Percentiles rank a stretch among this genome's conserved stretches.
phyloP scores from a whole-genome alignment of 2,888 invertebrate species.

The Lissonota sp. region DNA sequence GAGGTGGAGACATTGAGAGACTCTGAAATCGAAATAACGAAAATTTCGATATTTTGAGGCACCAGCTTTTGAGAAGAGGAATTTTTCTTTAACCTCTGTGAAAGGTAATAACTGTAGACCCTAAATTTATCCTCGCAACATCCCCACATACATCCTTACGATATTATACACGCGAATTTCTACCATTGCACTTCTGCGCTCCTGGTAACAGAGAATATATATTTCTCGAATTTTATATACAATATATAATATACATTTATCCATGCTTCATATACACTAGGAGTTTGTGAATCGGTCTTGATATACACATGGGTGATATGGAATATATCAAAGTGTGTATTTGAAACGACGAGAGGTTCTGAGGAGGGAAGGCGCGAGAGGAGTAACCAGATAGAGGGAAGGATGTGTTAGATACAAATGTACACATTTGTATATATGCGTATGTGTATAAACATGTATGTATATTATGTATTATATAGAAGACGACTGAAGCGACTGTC shows the following conservation, averaged over 20 bases:
- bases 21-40: too few species aligned
- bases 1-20: too few species aligned
- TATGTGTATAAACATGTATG: too few species aligned
- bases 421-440: slow-evolving; percentile 1
- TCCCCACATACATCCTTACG: not conserved
- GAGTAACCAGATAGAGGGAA: slow-evolving; percentile 54
- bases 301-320: not conserved
- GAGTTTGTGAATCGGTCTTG: not conserved
- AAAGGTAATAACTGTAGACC: slow-evolving; percentile 31
- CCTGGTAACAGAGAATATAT: slow-evolving; percentile 49
- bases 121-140: slow-evolving; percentile 30
- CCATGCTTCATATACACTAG: not conserved
- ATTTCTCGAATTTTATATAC: slow-evolving; percentile 48
- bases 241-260: slow-evolving; percentile 36
- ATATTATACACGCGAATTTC: slow-evolving; percentile 33
- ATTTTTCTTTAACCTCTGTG: not conserved
- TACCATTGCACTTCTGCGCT: slow-evolving; percentile 35
- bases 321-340: slow-evolving; percentile 19
- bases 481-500: slow-evolving; percentile 46
- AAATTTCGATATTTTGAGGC: too few species aligned
- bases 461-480: not conserved
- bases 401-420: slow-evolving; percentile 51
- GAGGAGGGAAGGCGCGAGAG: slow-evolving; percentile 60
- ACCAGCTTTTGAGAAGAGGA: not conserved
- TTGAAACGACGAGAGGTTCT: slow-evolving; percentile 32